Evolutionary conservation across 2,888 invertebrate genomes (phyloP).

Genomic region (Limnephilus marmoratus): DNA sequence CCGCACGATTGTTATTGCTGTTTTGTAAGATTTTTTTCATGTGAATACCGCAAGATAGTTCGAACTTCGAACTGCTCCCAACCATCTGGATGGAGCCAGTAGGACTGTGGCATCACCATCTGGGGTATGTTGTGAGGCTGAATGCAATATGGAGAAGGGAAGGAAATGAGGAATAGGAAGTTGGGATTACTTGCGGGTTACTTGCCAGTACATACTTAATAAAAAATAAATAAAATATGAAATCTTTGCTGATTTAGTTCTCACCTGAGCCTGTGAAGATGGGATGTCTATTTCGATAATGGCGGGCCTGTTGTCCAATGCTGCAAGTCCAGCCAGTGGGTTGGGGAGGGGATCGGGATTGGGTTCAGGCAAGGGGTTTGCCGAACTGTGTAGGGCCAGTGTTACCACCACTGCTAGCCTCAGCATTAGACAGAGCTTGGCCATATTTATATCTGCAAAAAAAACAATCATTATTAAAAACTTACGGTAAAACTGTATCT

Average conservation of each 20-base stretch:
- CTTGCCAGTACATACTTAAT: not conserved
- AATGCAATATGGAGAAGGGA: too few relatives aligned
- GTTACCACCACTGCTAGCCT: conserved; percentile 61
- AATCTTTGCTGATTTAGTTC: not conserved
- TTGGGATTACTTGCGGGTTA: too few relatives aligned
- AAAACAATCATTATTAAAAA: not conserved
- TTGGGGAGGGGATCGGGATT: conserved; percentile 69
- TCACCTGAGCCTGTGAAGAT: conserved; percentile 75
- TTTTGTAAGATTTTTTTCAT: too few relatives aligned
- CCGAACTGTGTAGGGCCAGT: conserved; percentile 66
- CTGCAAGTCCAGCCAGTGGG: conserved; percentile 56
- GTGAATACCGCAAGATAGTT: too few relatives aligned
- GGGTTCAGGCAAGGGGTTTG: conserved; percentile 69
- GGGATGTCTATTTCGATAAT: conserved; percentile 76
- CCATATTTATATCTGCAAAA: conserved; percentile 58
- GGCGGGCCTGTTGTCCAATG: conserved; percentile 72
- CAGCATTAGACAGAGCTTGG: conserved; percentile 51
- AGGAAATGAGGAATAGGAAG: too few relatives aligned
- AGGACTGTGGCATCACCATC: too few relatives aligned
- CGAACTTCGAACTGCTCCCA: too few relatives aligned
- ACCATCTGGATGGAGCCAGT: too few relatives aligned
- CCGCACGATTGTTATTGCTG: too few relatives aligned
- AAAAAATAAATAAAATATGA: not conserved
- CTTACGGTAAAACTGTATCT: too few relatives aligned
- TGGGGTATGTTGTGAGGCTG: too few relatives aligned